Conservation (phyloP, 2,113 vertebrate species). For the Neolamprologus sp. region DNA sequence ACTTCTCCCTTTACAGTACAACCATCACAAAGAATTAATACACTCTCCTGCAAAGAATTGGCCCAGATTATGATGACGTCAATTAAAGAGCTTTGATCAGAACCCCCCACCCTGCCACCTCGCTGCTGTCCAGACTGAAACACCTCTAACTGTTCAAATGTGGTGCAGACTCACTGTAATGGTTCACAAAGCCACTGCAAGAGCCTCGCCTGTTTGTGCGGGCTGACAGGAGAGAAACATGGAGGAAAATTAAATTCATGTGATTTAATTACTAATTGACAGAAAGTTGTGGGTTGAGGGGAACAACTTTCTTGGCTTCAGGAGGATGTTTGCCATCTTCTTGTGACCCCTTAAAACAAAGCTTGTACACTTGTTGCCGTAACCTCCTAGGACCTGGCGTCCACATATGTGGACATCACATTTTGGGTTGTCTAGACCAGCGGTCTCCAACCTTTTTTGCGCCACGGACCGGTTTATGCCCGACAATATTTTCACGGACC, state of each 20-base stretch:
- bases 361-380: not conserved
- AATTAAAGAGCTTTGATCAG: not conserved
- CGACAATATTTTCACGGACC: accelerated
- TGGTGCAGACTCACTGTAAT: not conserved
- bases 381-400: not conserved
- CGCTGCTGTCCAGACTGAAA: not conserved
- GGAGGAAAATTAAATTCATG: not conserved
- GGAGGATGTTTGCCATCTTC: not conserved
- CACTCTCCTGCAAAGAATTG: not conserved
- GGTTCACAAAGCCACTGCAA: not conserved
- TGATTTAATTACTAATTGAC: not conserved
- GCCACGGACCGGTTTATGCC: too few species aligned
- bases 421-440: not conserved
- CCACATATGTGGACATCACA: not conserved
- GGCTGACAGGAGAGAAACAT: not conserved
- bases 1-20: not conserved
- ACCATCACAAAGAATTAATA: not conserved
- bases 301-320: not conserved
- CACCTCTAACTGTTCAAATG: not conserved
- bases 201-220: not conserved
- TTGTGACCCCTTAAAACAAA: not conserved
- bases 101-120: not conserved
- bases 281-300: not conserved
- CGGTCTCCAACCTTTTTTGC: too few species aligned
- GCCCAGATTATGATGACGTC: not conserved